A percentile compares a stretch with the other conserved stretches of the same genome.
phyloP scores from a whole-genome alignment of 2,797 vertebrate genomes.

The Parambassis ranga region DNA sequence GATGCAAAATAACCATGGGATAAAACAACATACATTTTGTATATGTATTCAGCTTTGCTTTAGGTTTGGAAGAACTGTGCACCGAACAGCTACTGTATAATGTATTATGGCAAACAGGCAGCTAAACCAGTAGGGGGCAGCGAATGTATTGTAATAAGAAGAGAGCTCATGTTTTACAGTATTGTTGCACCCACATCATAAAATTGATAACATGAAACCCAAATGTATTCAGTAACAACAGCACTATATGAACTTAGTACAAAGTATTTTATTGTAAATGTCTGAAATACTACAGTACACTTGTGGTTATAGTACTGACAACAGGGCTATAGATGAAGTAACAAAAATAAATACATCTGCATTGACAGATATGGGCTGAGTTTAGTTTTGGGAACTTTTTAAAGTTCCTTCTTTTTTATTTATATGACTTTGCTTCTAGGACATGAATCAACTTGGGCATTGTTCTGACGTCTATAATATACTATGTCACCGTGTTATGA shows the following conservation, averaged over 20 bases:
- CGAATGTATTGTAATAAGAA: background rate
- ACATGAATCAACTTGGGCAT: slow-evolving; percentile 7
- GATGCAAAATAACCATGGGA: background rate
- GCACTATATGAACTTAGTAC: slow-evolving; percentile 35
- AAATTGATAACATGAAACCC: too few relatives aligned
- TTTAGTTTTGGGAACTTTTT: slow-evolving; percentile 13
- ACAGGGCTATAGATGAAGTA: slow-evolving; percentile 57
- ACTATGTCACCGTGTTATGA: background rate
- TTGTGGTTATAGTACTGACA: slow-evolving; percentile 65
- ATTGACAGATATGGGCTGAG: slow-evolving; percentile 38
- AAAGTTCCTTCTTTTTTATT: background rate
- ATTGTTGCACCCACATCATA: too few relatives aligned
- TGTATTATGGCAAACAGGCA: too few relatives aligned
- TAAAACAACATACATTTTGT: too few relatives aligned
- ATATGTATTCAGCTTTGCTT: too few relatives aligned
- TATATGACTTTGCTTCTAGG: slow-evolving; percentile 12
- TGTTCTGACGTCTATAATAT: slow-evolving; percentile 5
- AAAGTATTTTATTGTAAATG: slow-evolving; percentile 82
- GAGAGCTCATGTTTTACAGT: too few relatives aligned
- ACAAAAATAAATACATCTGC: slow-evolving; percentile 81
- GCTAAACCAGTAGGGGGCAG: slow-evolving; percentile 58
- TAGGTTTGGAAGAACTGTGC: too few relatives aligned
- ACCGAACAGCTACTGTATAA: too few relatives aligned
- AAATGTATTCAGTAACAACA: background rate
- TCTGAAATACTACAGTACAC: slow-evolving; percentile 72